A percentile compares a stretch with the other conserved stretches of the same genome.
Evolutionary conservation across 2,888 invertebrate species (phyloP).

Genomic region (Graphium colonna): DNA sequence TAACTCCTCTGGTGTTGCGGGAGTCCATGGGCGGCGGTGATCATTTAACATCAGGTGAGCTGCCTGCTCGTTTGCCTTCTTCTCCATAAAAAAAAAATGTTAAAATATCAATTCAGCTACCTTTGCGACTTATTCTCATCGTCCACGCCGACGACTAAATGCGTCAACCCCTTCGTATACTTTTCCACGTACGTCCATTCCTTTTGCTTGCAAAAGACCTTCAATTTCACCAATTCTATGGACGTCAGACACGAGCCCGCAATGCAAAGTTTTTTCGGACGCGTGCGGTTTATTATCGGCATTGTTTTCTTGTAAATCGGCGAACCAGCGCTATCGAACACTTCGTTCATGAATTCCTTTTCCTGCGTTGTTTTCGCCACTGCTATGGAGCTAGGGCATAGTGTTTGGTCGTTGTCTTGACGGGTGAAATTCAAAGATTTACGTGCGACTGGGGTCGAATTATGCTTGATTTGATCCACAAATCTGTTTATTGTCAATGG

Average conservation of each 20-base stretch:
- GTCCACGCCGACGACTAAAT: conserved; percentile 67
- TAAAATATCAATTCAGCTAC: conserved; percentile 35
- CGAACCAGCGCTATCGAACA: conserved; percentile 49
- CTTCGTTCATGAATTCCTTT: conserved; percentile 59
- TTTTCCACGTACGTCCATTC: conserved; percentile 56
- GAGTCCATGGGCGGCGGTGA: no score
- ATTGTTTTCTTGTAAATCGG: neutral
- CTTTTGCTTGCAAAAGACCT: conserved; percentile 44
- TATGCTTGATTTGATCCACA: conserved; percentile 55
- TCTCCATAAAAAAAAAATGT: neutral
- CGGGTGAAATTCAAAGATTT: conserved; percentile 61
- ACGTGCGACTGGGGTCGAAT: conserved; percentile 64
- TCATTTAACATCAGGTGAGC: no score
- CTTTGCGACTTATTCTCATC: conserved; percentile 63
- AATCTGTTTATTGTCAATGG: conserved; percentile 62
- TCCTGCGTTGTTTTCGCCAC: conserved; percentile 61
- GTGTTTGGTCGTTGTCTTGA: conserved; percentile 50
- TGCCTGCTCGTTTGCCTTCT: neutral
- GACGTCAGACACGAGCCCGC: conserved; percentile 57
- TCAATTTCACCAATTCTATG: conserved; percentile 45
- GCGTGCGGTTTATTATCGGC: conserved; percentile 27
- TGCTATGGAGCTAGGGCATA: conserved; percentile 45
- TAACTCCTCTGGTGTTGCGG: no score
- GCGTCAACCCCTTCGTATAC: conserved; percentile 58
- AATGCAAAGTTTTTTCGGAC: conserved; percentile 41